Evolutionary conservation across 2,888 invertebrate species (phyloP).

Genomic region (Toxonevra muliebris): DNA sequence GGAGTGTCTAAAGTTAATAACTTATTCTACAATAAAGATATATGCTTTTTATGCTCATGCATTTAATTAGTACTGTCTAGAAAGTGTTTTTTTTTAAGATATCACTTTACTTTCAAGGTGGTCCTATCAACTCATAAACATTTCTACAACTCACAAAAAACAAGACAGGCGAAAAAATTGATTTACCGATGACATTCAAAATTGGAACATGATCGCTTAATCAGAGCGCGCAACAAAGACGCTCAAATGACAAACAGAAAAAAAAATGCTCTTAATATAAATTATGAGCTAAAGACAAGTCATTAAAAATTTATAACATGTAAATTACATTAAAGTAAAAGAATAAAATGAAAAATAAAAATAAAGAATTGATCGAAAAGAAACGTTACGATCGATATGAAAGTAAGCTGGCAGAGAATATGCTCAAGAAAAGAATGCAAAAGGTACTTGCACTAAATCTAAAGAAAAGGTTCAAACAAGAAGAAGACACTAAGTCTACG

Average conservation of each 20-base stretch:
- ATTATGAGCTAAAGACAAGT: neutral
- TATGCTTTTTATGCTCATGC: too few species aligned
- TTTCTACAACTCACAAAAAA: neutral
- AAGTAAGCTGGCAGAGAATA: too few species aligned
- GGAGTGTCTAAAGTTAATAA: too few species aligned
- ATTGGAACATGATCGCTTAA: conserved; percentile 12
- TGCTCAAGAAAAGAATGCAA: too few species aligned
- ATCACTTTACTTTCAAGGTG: conserved; percentile 14
- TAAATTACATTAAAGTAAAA: conserved; percentile 10
- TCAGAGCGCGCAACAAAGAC: neutral
- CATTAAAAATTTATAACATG: conserved; percentile 7
- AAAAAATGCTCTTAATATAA: conserved; percentile 1
- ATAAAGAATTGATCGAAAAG: too few species aligned
- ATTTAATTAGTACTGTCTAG: neutral
- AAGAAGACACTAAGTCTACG: neutral
- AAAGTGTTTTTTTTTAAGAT: neutral
- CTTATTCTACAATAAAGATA: too few species aligned
- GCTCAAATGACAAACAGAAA: neutral
- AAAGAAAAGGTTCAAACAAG: too few species aligned
- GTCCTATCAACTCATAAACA: conserved; percentile 16
- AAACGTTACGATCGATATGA: too few species aligned
- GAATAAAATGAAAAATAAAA: too few species aligned
- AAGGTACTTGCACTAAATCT: too few species aligned
- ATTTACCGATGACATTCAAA: conserved; percentile 9
- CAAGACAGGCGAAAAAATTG: conserved; percentile 3